These are phyloP conservation scores for Cydia strobilella DNA, from an alignment of 1,140 invertebrate genomes.

Conservation along the genomic window DNA sequence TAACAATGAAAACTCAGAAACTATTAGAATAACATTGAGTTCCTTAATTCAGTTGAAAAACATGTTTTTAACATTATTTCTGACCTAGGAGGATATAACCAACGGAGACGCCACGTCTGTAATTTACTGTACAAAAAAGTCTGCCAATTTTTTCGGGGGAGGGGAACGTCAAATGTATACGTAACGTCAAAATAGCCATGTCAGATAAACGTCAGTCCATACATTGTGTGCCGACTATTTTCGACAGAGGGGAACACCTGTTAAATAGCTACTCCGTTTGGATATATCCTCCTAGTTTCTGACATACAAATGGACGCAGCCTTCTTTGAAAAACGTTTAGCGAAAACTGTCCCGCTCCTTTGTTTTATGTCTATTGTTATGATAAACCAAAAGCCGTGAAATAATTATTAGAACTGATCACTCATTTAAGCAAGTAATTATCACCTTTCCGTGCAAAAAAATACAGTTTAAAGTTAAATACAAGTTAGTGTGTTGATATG, in stretches of 20 bases:
- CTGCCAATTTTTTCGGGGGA: too few species aligned
- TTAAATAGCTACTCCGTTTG: too few species aligned
- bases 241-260: too few species aligned
- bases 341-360: constrained; percentile 7
- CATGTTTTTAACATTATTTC: constrained; percentile 12
- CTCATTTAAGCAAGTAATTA: not conserved
- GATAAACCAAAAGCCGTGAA: constrained; percentile 7
- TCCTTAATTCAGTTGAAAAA: constrained; percentile 14
- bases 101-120: too few species aligned
- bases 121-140: too few species aligned
- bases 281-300: too few species aligned
- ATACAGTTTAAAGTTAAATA: constrained; percentile 1
- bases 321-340: constrained; percentile 14
- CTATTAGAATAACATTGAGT: not conserved
- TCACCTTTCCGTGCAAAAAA: not conserved
- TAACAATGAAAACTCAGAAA: constrained; percentile 2
- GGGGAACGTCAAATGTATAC: too few species aligned
- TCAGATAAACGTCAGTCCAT: too few species aligned
- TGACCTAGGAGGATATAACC: too few species aligned
- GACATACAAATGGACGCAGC: not conserved
- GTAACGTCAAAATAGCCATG: too few species aligned
- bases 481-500: constrained; percentile 3
- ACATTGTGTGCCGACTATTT: too few species aligned
- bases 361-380: not conserved
- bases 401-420: constrained; percentile 10